Evolutionary conservation across 1,140 invertebrate species (phyloP), one percentile per base, ranked within the genome.

Genomic region (Leptestheria dahalacensis): DNA sequence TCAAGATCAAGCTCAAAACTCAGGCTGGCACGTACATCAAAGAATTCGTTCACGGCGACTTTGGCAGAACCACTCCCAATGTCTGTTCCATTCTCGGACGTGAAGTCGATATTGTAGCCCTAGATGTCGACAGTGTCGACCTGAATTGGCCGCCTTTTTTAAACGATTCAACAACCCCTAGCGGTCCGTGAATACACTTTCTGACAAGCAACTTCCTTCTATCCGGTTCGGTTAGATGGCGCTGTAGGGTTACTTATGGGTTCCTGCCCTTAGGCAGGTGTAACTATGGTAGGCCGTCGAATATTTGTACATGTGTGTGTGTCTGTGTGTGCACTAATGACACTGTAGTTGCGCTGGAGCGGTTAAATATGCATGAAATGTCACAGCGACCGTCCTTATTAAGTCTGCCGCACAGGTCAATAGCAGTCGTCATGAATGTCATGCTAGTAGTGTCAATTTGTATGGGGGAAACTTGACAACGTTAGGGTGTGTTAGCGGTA

Each of bases 1-100:
- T 91, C 65, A 70, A 79, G 56, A 65, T 96, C 2, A 74, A 80
- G 62, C 61, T 96, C 1, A 80, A 78, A 53, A 93, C 91, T 12
- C 86, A 95, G 72, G 92, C 93, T 47, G 94, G 93, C 47, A 96
- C 91, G 1, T 97, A 97, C 69, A 81, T 98, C 0, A 98, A 98
- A 74, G 94, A 98, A 75, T 92, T 97, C 77, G 84, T 94, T 18
- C 91, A 97, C 74, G 89, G 93, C 1, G 94, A 97, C 74, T 88
- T 96, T 70, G 85, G 87, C 15, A 76, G 93, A 47, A 95, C 91
- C 0, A 70, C 68, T 12, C 94, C 93, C 0, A 83, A 75, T 70
- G 69, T 92, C 11, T 76, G 79, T 20, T 66, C 67, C 0, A 58
- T 84, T 11, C 64, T 82, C 1, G 72, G 70, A 2, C 71, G 79